Evolutionary conservation across 2,113 vertebrate genomes (phyloP).

Genomic region (Rattus rattus): DNA sequence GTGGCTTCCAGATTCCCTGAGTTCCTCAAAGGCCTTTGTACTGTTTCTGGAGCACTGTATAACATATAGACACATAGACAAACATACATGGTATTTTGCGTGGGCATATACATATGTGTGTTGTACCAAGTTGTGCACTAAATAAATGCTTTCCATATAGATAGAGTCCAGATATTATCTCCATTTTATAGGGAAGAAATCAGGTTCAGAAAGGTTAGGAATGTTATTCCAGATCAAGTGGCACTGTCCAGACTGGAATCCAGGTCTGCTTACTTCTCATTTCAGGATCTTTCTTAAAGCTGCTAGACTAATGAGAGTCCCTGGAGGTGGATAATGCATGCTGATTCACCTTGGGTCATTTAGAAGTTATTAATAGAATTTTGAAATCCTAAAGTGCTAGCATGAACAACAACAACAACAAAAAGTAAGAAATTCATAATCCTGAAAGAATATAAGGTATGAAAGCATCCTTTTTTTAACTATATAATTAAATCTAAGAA

Average conservation of each 20-base stretch:
- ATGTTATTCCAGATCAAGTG: conserved; percentile 1
- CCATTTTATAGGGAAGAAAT: conserved; percentile 52
- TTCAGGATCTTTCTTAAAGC: not conserved
- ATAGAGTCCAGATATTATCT: not conserved
- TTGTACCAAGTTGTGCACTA: not conserved
- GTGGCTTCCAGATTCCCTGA: conserved; percentile 25
- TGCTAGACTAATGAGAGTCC: not conserved
- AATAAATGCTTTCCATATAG: not conserved
- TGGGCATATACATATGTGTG: not conserved
- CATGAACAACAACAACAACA: conserved; percentile 12
- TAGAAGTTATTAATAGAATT: conserved; percentile 39
- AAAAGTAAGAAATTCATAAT: conserved; percentile 37
- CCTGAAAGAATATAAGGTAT: conserved; percentile 46
- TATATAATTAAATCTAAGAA: conserved; percentile 58
- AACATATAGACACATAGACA: not conserved
- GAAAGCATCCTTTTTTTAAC: not conserved
- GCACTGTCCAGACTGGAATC: not conserved
- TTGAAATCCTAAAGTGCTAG: conserved; percentile 51
- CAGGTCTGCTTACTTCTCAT: not conserved
- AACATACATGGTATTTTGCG: not conserved
- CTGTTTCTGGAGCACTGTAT: not conserved
- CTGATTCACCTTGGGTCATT: not conserved
- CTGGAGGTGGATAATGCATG: not conserved
- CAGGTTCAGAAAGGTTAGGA: conserved; percentile 31
- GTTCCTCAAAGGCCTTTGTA: conserved; percentile 5